Conservation (phyloP, 2,888 invertebrate species). For the Quadroppia sp. region DNA sequence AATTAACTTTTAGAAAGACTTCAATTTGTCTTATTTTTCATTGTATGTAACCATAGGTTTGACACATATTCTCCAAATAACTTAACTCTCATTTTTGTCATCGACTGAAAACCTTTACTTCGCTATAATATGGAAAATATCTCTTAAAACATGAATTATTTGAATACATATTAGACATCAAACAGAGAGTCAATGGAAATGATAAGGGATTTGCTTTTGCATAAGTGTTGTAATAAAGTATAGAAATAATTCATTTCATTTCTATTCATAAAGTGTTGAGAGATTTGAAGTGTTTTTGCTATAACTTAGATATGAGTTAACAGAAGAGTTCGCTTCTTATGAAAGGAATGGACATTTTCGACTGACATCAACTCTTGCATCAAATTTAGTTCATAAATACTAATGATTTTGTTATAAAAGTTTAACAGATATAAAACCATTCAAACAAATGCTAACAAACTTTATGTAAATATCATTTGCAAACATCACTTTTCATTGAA, state of each 20-base stretch:
- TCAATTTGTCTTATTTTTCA: background rate
- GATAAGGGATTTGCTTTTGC: background rate
- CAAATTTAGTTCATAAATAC: conserved; percentile 13
- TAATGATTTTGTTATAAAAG: too few species aligned
- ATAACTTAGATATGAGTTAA: background rate
- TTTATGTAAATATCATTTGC: background rate
- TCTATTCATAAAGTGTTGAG: background rate
- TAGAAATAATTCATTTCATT: background rate
- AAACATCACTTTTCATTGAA: too few species aligned
- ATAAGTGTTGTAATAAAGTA: background rate
- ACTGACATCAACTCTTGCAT: conserved; percentile 10
- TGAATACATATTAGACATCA: background rate
- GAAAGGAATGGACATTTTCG: conserved; percentile 32
- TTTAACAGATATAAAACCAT: background rate
- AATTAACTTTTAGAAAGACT: background rate
- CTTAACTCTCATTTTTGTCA: too few species aligned
- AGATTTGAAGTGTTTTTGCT: conserved; percentile 1
- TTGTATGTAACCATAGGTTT: background rate
- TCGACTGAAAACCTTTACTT: too few species aligned
- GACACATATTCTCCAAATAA: too few species aligned
- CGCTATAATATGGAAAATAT: too few species aligned
- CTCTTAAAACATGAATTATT: background rate
- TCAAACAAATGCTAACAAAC: background rate
- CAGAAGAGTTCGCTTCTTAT: background rate
- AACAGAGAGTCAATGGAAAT: too few species aligned